Percentiles rank a stretch among this genome's conserved stretches.
Conservation (phyloP, 2,797 vertebrate species). For the Hemibagrus guttatus region DNA sequence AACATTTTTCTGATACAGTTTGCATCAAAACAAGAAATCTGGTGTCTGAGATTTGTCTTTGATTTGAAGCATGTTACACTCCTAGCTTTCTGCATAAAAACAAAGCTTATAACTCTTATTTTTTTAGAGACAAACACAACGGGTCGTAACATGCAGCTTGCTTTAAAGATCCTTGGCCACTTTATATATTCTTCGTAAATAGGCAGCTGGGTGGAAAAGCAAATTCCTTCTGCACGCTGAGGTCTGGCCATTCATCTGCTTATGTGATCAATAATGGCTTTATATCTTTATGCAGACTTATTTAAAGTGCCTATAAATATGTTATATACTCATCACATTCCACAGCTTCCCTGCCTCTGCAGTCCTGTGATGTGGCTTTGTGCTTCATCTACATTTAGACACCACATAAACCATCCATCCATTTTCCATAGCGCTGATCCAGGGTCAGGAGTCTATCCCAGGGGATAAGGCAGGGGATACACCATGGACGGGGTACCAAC, state of each 20-base stretch:
- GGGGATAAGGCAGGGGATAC: no score
- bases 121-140: neutral
- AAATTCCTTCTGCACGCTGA: neutral
- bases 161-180: neutral
- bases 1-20: neutral
- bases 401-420: slow-evolving; percentile 14
- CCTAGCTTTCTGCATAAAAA: neutral
- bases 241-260: slow-evolving; percentile 1
- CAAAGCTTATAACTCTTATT: neutral
- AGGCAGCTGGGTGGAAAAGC: slow-evolving; percentile 4
- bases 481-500: no score
- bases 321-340: neutral
- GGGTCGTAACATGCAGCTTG: neutral
- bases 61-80: neutral
- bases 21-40: neutral
- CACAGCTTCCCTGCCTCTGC: neutral
- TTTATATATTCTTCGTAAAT: slow-evolving; percentile 1
- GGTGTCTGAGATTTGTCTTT: neutral
- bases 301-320: neutral
- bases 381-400: slow-evolving; percentile 28
- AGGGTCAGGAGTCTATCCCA: no score
- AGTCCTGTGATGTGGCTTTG: neutral
- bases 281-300: neutral
- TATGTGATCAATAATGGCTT: slow-evolving; percentile 1
- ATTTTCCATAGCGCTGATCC: no score